phyloP scores from a whole-genome alignment of 2,888 invertebrate species.

The Odontocolon sp. region DNA sequence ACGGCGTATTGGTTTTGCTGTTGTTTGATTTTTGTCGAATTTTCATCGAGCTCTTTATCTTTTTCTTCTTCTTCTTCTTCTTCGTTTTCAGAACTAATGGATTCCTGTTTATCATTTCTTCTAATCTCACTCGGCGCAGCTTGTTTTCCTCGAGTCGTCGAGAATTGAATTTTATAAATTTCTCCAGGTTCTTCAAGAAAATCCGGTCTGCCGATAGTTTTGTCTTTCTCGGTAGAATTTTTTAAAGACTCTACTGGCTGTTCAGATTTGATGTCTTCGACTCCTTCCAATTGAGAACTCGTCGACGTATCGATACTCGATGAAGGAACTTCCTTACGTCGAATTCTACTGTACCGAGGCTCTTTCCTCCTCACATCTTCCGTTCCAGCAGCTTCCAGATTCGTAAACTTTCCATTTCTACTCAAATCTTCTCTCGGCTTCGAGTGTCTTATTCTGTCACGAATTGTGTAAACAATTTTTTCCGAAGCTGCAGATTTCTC shows the following conservation, averaged over 20 bases:
- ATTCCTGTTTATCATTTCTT: constrained; percentile 15
- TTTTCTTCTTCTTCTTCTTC: constrained; percentile 21
- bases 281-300: background rate
- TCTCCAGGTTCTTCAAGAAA: constrained; percentile 50
- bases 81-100: constrained; percentile 1
- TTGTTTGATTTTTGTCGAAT: no score
- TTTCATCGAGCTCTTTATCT: background rate
- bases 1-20: constrained; percentile 62
- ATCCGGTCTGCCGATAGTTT: constrained; percentile 18
- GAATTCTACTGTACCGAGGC: constrained; percentile 66
- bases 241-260: no score
- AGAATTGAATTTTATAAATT: constrained; percentile 50
- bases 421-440: constrained; percentile 63
- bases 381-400: constrained; percentile 47
- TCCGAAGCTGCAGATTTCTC: constrained; percentile 36
- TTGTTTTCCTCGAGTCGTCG: constrained; percentile 42
- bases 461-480: constrained; percentile 66
- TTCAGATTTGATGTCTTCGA: background rate
- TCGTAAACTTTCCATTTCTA: constrained; percentile 64
- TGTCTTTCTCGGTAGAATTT: background rate
- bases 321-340: background rate
- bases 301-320: background rate
- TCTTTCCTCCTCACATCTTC: constrained; percentile 71
- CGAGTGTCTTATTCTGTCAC: constrained; percentile 66
- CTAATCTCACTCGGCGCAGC: constrained; percentile 11